Percentiles rank a stretch among this genome's conserved stretches.
Conservation (phyloP, 2,113 vertebrate genomes). For the Acinonyx jubatus region DNA sequence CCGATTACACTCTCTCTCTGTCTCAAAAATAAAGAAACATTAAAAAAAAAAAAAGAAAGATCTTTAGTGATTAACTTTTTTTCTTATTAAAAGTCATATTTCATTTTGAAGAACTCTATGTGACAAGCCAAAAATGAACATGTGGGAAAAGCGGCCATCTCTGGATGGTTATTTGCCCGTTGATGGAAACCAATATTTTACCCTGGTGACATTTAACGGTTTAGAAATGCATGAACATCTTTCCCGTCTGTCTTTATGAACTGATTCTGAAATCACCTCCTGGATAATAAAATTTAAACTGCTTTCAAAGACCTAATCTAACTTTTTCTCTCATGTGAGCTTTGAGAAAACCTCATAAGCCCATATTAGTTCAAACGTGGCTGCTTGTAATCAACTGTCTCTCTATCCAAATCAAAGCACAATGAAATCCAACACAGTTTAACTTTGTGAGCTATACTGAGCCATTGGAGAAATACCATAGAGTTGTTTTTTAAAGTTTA, state of each 20-base stretch:
- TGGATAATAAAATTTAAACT: constrained; percentile 58
- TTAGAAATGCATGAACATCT: constrained; percentile 42
- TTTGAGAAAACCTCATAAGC: neutral
- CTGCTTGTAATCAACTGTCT: neutral
- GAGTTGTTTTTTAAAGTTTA: neutral
- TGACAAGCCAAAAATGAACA: neutral
- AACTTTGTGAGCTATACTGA: constrained; percentile 3
- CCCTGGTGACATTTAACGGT: neutral
- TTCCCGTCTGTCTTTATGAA: constrained; percentile 32
- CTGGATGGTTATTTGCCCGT: constrained; percentile 8
- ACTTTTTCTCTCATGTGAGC: constrained; percentile 36
- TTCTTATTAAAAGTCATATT: constrained; percentile 60
- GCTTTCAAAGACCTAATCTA: constrained; percentile 27
- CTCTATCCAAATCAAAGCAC: neutral
- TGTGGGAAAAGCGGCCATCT: neutral
- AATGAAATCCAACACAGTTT: neutral
- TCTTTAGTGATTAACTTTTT: constrained; percentile 26
- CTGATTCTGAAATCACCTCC: constrained; percentile 50
- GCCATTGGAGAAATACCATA: neutral
- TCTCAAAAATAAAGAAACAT: no score
- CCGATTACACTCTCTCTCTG: no score
- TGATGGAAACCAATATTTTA: constrained; percentile 19
- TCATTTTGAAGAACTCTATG: constrained; percentile 48
- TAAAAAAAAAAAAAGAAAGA: constrained; percentile 8
- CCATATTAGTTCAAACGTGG: neutral